Evolutionary conservation across 1,140 invertebrate species (phyloP).

Genomic region (Drosophila funebris): DNA sequence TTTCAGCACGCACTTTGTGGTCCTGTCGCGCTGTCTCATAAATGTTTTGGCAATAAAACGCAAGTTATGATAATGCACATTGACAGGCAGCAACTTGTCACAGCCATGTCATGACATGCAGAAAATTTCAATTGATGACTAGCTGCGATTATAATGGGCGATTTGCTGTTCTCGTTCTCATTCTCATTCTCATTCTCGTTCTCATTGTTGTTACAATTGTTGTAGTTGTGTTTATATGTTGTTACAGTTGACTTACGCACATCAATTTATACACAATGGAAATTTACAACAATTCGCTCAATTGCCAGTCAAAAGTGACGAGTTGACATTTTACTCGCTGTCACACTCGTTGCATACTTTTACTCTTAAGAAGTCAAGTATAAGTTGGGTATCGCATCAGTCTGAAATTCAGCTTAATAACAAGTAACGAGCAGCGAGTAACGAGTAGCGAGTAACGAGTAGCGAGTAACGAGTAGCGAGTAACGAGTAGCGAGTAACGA

Average conservation of each 20-base stretch:
- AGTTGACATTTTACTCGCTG: not conserved
- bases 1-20: conserved; percentile 69
- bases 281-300: not conserved
- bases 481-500: not conserved
- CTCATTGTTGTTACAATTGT: not conserved
- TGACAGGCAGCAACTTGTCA: conserved; percentile 61
- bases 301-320: not conserved
- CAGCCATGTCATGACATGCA: conserved; percentile 48
- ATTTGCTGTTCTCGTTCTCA: no score
- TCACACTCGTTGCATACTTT: no score
- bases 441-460: no score
- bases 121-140: conserved; percentile 47
- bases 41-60: conserved; percentile 79
- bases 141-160: conserved; percentile 48
- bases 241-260: conserved; percentile 12
- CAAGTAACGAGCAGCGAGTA: not conserved
- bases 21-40: conserved; percentile 52
- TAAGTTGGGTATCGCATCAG: no score
- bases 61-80: conserved; percentile 79
- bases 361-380: no score
- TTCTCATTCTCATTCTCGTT: no score
- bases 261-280: conserved; percentile 3
- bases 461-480: not conserved
- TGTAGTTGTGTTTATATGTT: not conserved
- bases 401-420: no score